phyloP scores from a whole-genome alignment of 1,140 invertebrate genomes.

The Drosophila sturtevanti region DNA sequence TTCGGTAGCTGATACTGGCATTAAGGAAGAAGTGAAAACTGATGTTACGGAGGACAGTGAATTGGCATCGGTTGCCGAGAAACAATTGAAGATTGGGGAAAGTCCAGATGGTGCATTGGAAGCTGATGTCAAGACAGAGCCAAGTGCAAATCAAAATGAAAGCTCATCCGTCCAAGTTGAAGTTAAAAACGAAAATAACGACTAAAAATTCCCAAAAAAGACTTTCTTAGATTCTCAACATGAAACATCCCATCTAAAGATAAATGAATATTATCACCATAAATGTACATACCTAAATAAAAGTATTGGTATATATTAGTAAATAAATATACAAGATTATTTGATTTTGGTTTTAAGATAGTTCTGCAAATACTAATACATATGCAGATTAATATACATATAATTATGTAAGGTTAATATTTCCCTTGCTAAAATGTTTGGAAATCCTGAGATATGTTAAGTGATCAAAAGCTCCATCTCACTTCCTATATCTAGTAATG shows the following conservation, averaged over 20 bases:
- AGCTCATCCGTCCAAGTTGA: conserved; percentile 63
- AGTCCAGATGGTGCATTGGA: conserved; percentile 15
- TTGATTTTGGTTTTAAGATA: not conserved
- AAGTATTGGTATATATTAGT: conserved; percentile 29
- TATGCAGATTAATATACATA: no score
- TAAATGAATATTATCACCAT: conserved; percentile 63
- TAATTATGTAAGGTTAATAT: no score
- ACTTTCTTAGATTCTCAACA: conserved; percentile 17
- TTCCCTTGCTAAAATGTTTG: not conserved
- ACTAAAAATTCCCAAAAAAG: conserved; percentile 33
- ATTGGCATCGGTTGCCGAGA: conserved; percentile 35
- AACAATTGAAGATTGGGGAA: conserved; percentile 51
- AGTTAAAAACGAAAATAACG: conserved; percentile 37
- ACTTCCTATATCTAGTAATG: no score
- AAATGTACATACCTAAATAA: conserved; percentile 50
- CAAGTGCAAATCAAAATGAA: conserved; percentile 11
- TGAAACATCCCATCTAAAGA: conserved; percentile 55
- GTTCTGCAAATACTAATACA: no score
- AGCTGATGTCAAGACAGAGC: conserved; percentile 7
- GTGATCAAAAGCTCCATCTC: not conserved
- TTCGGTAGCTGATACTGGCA: not conserved
- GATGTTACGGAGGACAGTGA: not conserved
- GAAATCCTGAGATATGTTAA: not conserved
- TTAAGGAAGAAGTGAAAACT: not conserved
- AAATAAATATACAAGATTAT: not conserved